Conservation (phyloP, 64 coral and sea anemone species). For the Acropora tenuis region DNA sequence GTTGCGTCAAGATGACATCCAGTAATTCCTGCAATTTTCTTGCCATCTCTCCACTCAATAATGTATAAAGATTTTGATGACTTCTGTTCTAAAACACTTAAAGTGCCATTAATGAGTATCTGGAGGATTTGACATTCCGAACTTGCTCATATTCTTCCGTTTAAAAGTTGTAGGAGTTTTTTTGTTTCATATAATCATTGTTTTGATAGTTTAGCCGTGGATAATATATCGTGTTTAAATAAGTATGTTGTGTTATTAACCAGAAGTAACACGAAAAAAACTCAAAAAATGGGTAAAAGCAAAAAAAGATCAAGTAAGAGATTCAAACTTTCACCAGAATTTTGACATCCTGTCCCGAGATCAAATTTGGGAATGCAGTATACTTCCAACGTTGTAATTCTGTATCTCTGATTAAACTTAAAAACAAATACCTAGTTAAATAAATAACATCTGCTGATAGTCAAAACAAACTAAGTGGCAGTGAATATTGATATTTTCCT, state of each 20-base stretch:
- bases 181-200: not conserved
- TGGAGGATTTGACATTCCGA: not conserved
- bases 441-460: no score
- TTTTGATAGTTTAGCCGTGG: not conserved
- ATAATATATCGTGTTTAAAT: not conserved
- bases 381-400: no score
- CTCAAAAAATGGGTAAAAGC: not conserved
- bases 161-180: not conserved
- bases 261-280: no score
- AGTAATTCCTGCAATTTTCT: not conserved
- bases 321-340: not conserved
- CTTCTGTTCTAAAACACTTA: not conserved
- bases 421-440: no score
- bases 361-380: not conserved
- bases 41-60: not conserved
- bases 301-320: not conserved
- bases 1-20: not conserved
- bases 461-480: no score
- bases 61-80: slow-evolving; percentile 14
- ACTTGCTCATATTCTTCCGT: not conserved
- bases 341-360: not conserved
- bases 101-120: not conserved
- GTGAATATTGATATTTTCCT: no score
- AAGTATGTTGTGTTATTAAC: not conserved
- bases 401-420: not conserved